Percentiles rank a stretch among this genome's conserved stretches.
Conservation (phyloP, 2,888 invertebrate genomes). For the Watsonalla binaria region DNA sequence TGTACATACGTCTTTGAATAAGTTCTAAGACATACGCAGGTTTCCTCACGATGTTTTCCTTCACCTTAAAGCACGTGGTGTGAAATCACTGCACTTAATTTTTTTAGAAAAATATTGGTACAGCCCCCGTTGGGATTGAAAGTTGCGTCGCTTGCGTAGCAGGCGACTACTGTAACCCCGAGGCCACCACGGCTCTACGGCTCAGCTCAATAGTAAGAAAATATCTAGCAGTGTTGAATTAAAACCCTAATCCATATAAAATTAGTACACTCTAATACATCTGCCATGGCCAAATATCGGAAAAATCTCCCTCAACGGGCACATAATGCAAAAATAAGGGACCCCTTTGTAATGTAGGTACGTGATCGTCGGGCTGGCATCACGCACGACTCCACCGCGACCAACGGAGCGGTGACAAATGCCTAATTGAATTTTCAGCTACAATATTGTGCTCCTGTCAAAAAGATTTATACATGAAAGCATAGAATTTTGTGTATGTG, state of each 20-base stretch:
- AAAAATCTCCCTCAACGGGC: constrained; percentile 14
- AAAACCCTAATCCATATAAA: not conserved
- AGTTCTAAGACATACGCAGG: too few species aligned
- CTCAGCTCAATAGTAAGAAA: too few species aligned
- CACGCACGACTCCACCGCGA: constrained; percentile 52
- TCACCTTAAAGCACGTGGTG: too few species aligned
- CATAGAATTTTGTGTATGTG: too few species aligned
- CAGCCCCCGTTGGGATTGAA: too few species aligned
- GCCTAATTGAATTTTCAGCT: constrained; percentile 68
- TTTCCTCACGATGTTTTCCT: too few species aligned
- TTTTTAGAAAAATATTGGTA: too few species aligned
- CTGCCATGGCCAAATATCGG: constrained; percentile 4
- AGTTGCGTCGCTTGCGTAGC: too few species aligned
- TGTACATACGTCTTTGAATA: too few species aligned
- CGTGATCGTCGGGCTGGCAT: constrained; percentile 41
- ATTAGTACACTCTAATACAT: not conserved
- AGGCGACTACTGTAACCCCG: too few species aligned
- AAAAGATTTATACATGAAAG: constrained; percentile 47
- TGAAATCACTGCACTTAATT: too few species aligned
- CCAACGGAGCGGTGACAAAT: constrained; percentile 60
- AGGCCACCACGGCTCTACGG: too few species aligned
- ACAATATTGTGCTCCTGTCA: constrained; percentile 45
- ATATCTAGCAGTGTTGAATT: not conserved
- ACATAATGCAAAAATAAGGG: constrained; percentile 52
- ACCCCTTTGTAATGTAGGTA: constrained; percentile 35